Conservation (phyloP, 2,113 vertebrate genomes). For the Atractosteus spatula region DNA sequence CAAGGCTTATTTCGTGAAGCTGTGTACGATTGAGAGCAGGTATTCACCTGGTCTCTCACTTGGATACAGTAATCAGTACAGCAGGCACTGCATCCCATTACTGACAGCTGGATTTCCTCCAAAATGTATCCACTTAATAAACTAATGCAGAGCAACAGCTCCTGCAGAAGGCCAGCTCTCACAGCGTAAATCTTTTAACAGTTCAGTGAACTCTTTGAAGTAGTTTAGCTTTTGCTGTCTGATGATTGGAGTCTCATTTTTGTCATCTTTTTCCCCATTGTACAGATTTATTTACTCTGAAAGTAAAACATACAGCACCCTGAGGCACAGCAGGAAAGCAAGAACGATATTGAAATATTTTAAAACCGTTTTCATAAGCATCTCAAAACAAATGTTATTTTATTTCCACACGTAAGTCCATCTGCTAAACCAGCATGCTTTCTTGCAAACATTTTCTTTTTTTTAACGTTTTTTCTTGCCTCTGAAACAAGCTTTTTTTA, state of each 20-base stretch:
- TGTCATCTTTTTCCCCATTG: too few species aligned
- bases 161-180: conserved; percentile 1
- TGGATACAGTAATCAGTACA: conserved; percentile 5
- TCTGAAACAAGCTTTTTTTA: too few species aligned
- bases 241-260: too few species aligned
- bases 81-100: conserved; percentile 3
- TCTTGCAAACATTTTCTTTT: background rate
- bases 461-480: background rate
- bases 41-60: background rate
- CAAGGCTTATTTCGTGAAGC: background rate
- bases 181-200: conserved; percentile 12
- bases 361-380: too few species aligned
- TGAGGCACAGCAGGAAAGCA: too few species aligned
- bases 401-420: too few species aligned
- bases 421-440: background rate
- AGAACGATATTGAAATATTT: too few species aligned
- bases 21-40: background rate
- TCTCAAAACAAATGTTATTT: too few species aligned
- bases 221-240: background rate
- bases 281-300: too few species aligned
- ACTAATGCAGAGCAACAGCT: conserved; percentile 9
- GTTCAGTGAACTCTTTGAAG: conserved; percentile 10
- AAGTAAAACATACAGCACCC: too few species aligned
- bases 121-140: conserved; percentile 13
- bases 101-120: conserved; percentile 13